Percentiles rank a stretch among this genome's conserved stretches.
phyloP scores from a whole-genome alignment of 2,888 invertebrate species.

The Nemapogon koenigi region DNA sequence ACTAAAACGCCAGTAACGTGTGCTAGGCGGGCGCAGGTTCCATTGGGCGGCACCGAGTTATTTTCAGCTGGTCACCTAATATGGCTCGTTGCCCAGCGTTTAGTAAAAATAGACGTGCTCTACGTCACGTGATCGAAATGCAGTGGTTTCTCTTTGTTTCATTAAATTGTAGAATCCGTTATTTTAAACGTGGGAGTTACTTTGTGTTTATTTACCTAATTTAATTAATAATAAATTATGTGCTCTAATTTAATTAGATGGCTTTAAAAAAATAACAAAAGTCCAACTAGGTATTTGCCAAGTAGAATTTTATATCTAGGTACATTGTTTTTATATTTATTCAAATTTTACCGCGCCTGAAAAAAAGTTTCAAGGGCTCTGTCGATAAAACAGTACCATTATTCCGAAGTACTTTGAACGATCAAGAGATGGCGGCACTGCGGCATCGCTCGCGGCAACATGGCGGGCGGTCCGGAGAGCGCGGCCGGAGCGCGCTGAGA shows the following conservation, averaged over 20 bases:
- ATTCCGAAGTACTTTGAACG: constrained; percentile 42
- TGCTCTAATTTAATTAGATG: not conserved
- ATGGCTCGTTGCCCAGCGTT: constrained; percentile 53
- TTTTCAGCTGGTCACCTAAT: constrained; percentile 54
- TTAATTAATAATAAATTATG: not conserved
- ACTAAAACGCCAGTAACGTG: no score
- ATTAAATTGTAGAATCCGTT: no score
- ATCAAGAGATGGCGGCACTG: constrained; percentile 45
- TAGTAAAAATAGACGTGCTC: constrained; percentile 42
- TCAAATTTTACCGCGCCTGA: constrained; percentile 31
- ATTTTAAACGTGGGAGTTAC: no score
- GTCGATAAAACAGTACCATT: constrained; percentile 46
- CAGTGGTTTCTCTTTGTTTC: no score
- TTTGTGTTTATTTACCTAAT: not conserved
- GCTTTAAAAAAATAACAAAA: not conserved
- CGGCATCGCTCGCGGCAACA: constrained; percentile 32
- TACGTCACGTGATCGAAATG: no score
- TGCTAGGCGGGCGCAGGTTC: constrained; percentile 3
- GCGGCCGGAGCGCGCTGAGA: constrained; percentile 45
- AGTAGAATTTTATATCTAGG: not conserved
- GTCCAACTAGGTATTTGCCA: not conserved
- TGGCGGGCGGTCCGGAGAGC: constrained; percentile 67
- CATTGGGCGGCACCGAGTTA: constrained; percentile 28
- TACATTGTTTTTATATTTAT: constrained; percentile 7
- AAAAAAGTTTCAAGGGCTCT: constrained; percentile 13